Conservation (phyloP, 2,888 invertebrate genomes). For the Rotaria magnacalcarata region DNA sequence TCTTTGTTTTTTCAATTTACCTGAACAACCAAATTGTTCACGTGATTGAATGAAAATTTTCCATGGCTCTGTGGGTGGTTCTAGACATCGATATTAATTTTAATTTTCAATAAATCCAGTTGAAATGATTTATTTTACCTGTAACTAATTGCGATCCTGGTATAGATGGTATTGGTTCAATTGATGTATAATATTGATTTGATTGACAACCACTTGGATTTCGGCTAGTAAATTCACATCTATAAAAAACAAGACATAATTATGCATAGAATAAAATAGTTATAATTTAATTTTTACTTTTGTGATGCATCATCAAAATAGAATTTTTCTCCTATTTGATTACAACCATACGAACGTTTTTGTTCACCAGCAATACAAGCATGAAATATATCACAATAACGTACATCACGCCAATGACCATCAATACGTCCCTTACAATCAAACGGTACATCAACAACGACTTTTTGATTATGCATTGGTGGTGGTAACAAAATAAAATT, state of each 20-base stretch:
- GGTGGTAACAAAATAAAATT: constrained; percentile 37
- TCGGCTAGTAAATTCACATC: constrained; percentile 42
- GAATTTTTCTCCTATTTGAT: constrained; percentile 42
- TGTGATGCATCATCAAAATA: constrained; percentile 43
- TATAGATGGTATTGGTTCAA: constrained; percentile 18
- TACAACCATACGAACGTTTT: constrained; percentile 43
- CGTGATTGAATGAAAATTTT: constrained; percentile 41
- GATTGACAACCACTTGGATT: constrained; percentile 38
- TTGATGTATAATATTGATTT: constrained; percentile 38
- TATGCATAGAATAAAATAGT: not conserved
- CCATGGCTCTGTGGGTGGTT: constrained; percentile 42
- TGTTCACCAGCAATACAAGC: constrained; percentile 43
- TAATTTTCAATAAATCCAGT: too few relatives aligned
- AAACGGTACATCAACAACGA: constrained; percentile 37
- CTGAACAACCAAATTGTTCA: constrained; percentile 40
- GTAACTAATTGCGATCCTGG: not conserved
- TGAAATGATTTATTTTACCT: not conserved
- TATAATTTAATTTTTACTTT: not conserved
- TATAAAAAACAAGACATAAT: not conserved
- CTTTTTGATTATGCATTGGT: constrained; percentile 32
- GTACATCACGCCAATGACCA: constrained; percentile 43
- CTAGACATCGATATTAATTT: not conserved
- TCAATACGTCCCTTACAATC: constrained; percentile 39
- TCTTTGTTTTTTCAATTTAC: not conserved
- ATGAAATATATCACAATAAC: constrained; percentile 46